Conservation (phyloP, 1,140 invertebrate species). For the Drosophila rufa region DNA sequence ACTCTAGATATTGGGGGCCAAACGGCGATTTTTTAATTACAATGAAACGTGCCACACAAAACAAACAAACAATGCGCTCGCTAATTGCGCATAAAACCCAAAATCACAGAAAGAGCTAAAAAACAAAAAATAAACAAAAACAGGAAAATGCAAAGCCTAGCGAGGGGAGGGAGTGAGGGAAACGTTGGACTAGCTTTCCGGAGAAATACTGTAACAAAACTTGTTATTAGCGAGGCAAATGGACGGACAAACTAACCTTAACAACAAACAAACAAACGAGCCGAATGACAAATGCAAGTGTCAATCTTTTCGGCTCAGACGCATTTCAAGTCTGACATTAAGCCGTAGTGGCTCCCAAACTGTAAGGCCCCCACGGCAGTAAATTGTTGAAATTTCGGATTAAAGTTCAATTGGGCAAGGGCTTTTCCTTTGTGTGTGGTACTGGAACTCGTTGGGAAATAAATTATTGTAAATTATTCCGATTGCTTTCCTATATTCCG, state of each 20-base stretch:
- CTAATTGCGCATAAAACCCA: constrained; percentile 72
- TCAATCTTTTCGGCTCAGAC: constrained; percentile 48
- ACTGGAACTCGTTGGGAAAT: constrained; percentile 20
- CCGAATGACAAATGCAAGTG: constrained; percentile 74
- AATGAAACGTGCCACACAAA: constrained; percentile 72
- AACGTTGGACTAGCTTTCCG: background rate
- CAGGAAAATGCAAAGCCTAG: constrained; percentile 44
- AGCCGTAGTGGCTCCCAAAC: constrained; percentile 55
- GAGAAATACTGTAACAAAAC: constrained; percentile 60
- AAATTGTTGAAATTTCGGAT: constrained; percentile 55
- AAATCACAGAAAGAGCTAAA: constrained; percentile 46
- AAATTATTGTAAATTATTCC: background rate
- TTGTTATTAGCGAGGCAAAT: constrained; percentile 68
- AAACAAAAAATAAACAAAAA: constrained; percentile 52
- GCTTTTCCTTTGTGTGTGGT: constrained; percentile 34
- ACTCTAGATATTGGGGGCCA: constrained; percentile 29
- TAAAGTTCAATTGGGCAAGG: constrained; percentile 45
- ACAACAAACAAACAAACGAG: constrained; percentile 62
- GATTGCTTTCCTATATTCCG: no score
- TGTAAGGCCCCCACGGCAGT: constrained; percentile 20
- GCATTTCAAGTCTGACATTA: constrained; percentile 62
- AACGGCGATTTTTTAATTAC: constrained; percentile 71
- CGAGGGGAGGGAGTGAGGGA: background rate
- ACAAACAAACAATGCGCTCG: constrained; percentile 69
- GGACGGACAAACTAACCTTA: constrained; percentile 62